These are phyloP conservation scores for Trileptium ribeirensis DNA, from an alignment of 2,888 invertebrate species.

Conservation along the genomic window DNA sequence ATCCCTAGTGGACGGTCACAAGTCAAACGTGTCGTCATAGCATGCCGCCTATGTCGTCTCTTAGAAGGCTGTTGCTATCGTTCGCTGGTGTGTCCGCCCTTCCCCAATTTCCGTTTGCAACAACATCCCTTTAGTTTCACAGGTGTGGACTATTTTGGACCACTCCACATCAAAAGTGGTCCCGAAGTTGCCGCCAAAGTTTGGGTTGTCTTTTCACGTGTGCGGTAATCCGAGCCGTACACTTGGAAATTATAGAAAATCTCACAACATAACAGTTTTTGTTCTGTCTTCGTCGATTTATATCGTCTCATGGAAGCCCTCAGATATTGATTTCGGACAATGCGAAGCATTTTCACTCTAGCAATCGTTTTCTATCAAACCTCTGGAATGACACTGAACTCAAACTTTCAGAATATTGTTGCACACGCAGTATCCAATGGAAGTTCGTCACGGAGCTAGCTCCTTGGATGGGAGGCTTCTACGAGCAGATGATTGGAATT, in stretches of 20 bases:
- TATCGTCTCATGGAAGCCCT: neutral
- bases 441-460: constrained; percentile 7
- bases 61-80: neutral
- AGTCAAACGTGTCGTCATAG: neutral
- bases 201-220: neutral
- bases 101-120: neutral
- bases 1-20: neutral
- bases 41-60: neutral
- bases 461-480: neutral
- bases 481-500: neutral
- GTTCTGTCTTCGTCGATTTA: neutral
- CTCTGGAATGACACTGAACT: neutral
- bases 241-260: neutral
- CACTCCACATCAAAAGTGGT: neutral
- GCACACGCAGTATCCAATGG: neutral
- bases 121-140: neutral
- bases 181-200: neutral
- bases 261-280: neutral
- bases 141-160: neutral
- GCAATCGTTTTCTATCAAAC: neutral
- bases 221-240: neutral
- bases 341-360: neutral
- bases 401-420: neutral
- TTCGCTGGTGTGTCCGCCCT: neutral
- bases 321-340: neutral